phyloP scores from a whole-genome alignment of 2,113 vertebrate genomes.

The Neofelis nebulosa region DNA sequence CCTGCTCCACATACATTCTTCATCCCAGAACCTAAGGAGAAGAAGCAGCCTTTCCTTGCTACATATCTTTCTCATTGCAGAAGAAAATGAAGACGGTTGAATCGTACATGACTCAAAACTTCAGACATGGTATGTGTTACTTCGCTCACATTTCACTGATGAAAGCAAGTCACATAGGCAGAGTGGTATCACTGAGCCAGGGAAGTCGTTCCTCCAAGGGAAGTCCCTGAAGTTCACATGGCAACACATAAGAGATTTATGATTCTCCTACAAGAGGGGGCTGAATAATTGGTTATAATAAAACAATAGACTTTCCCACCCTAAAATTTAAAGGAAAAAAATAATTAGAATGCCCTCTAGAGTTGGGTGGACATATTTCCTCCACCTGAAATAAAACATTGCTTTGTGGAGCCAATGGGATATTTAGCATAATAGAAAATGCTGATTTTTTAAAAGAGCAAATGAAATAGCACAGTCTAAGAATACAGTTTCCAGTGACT shows the following conservation, averaged over 20 bases:
- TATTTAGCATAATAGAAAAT: conserved; percentile 42
- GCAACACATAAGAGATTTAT: not conserved
- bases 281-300: not conserved
- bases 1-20: not conserved
- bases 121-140: not conserved
- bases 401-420: not conserved
- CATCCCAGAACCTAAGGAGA: not conserved
- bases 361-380: not conserved
- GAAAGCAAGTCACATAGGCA: not conserved
- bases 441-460: conserved; percentile 59
- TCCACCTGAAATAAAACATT: not conserved
- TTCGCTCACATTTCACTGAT: not conserved
- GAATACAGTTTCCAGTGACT: conserved; percentile 74
- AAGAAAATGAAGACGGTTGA: not conserved
- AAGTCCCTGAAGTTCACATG: not conserved
- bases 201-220: not conserved
- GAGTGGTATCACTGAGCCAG: not conserved
- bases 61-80: not conserved
- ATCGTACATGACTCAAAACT: not conserved
- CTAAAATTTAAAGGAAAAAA: not conserved
- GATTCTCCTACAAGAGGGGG: not conserved
- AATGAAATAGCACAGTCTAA: conserved; percentile 65
- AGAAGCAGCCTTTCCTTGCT: not conserved
- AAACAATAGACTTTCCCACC: not conserved
- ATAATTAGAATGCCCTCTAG: not conserved